Evolutionary conservation across 2,797 vertebrate genomes (phyloP), one percentile per base, ranked within the genome.

Genomic region (Accipiter superciliosus): DNA sequence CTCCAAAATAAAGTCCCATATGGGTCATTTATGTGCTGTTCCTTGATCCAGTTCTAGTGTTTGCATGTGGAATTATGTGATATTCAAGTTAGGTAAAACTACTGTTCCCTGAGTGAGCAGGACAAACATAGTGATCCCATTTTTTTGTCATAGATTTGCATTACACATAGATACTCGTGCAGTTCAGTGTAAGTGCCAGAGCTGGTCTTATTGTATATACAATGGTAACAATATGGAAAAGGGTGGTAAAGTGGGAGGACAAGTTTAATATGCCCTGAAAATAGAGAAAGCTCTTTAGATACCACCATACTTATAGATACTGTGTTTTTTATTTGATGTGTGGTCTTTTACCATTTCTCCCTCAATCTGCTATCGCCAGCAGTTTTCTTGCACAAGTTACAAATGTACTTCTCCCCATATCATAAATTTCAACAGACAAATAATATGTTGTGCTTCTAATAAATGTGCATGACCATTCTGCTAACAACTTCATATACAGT

Each of bases 391-490:
- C 15, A 16, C 33, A 26, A 33, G 10, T 31, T 86, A 81, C 49
- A 49, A 58, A 78, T n/a, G 26, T 69, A n/a, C 49, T 67, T 81
- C 53, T 94, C 28, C 11, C 13, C 31, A 16, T 57, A 35, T 19
- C 15, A 5, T 65, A 26, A 44, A 15, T 62, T 57, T 69, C 49
- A 91, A 37, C 42, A 58, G 73, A 55, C 20, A 90, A 83, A 74
- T 74, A 79, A 77, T 47, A 80, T 14, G 15, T 45, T 81, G 59
- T 79, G 26, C 21, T 87, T 59, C 63, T 87, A 77, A 89, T 10
- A 78, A 91, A 95, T 59, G 31, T 63, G 25, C 37, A 24, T 85
- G 83, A 72, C 78, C 35, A 9, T 93, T 93, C 77, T 67, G 58
- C 89, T 91, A 39, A 76, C 1, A 8, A 17, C 10, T 74, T 67